Conservation (phyloP, 2,797 vertebrate genomes). For the Rhabdomys pumilio region DNA sequence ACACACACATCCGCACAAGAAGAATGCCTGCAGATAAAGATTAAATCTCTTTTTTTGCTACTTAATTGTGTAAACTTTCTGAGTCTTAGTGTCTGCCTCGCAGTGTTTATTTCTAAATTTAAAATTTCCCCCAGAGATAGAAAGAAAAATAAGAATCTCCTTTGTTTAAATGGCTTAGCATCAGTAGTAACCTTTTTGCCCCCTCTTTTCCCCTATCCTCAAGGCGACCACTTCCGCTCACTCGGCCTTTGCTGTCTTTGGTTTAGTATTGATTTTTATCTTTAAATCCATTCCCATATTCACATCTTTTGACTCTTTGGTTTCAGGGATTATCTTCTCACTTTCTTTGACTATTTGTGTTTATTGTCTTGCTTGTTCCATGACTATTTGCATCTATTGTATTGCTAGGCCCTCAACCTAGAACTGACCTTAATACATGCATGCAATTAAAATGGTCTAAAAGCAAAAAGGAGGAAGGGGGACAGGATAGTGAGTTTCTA, state of each 20-base stretch:
- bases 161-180: constrained; percentile 1
- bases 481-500: no score
- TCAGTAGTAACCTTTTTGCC: background rate
- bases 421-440: no score
- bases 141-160: background rate
- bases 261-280: background rate
- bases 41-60: background rate
- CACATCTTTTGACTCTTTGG: background rate
- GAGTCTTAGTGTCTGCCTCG: background rate
- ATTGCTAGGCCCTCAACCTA: no score
- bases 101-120: background rate
- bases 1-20: background rate
- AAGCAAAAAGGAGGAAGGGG: no score
- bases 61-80: background rate
- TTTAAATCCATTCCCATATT: background rate
- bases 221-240: background rate
- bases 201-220: background rate
- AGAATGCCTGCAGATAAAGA: background rate
- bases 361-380: no score
- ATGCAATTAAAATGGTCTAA: no score
- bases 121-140: background rate
- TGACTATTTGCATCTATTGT: no score
- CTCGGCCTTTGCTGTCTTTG: background rate
- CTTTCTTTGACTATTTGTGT: background rate
- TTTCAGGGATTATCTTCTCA: constrained; percentile 5